phyloP scores from a whole-genome alignment of 2,797 vertebrate species.

The Microtus californicus region DNA sequence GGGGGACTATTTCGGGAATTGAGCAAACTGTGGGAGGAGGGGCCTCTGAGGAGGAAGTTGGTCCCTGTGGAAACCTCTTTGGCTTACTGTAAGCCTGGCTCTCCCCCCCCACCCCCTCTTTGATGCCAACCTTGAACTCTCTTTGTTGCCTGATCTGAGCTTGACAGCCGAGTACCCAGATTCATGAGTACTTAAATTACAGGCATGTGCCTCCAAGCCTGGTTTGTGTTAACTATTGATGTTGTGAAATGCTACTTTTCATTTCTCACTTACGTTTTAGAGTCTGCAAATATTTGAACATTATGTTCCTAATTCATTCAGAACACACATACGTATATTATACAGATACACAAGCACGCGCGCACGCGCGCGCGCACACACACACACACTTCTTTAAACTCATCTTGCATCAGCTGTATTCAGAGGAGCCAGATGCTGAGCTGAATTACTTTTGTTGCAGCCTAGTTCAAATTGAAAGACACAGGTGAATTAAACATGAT shows the following conservation, averaged over 20 bases:
- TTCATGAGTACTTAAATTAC: background rate
- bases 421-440: background rate
- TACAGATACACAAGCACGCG: background rate
- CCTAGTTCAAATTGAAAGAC: slow-evolving; percentile 7
- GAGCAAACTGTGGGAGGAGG: background rate
- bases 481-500: slow-evolving; percentile 11
- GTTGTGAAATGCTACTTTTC: background rate
- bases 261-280: background rate
- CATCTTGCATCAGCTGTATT: background rate
- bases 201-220: background rate
- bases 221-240: background rate
- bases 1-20: background rate
- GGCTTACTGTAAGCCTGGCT: background rate
- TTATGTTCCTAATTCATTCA: background rate
- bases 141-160: background rate
- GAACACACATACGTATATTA: background rate
- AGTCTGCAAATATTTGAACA: background rate
- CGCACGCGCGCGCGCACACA: too few relatives aligned
- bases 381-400: background rate
- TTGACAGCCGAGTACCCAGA: background rate
- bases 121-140: background rate
- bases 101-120: accelerated
- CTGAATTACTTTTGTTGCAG: background rate
- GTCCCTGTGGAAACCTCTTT: background rate
- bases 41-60: background rate